Percentiles rank a stretch among this genome's conserved stretches.
These are phyloP conservation scores for Hiodon tergisus DNA, from an alignment of 2,113 vertebrate genomes.

Conservation along the genomic window DNA sequence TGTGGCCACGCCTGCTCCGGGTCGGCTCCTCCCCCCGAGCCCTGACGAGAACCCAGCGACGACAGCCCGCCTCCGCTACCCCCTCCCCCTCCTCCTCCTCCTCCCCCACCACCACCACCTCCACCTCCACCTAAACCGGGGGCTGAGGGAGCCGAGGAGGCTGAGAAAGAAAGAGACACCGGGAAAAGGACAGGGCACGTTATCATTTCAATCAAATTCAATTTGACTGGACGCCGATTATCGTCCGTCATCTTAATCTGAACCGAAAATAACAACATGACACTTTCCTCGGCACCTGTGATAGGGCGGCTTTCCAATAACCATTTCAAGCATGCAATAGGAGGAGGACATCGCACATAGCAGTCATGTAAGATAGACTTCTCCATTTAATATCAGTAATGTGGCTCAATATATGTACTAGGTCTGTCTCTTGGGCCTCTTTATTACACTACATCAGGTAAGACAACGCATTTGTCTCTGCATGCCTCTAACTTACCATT, in stretches of 20 bases:
- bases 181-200: neutral
- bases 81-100: neutral
- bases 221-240: neutral
- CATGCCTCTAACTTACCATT: neutral
- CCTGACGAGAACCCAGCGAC: conserved; percentile 44
- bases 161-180: conserved; percentile 45
- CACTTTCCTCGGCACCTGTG: neutral
- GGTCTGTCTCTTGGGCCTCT: no score
- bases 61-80: conserved; percentile 40
- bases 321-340: neutral
- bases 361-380: neutral
- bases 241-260: neutral
- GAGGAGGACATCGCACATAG: neutral
- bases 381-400: neutral
- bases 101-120: no score
- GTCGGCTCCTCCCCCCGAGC: conserved; percentile 54
- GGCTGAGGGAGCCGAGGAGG: conserved; percentile 69
- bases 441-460: neutral
- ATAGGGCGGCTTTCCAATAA: neutral
- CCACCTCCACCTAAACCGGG: conserved; percentile 56
- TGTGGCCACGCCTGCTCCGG: conserved; percentile 86
- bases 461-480: neutral
- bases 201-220: no score
- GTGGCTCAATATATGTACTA: neutral
- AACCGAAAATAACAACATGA: neutral